Base-by-base conservation (phyloP, 2,113 vertebrate genomes). In the Neogobius melanostomus region DNA sequence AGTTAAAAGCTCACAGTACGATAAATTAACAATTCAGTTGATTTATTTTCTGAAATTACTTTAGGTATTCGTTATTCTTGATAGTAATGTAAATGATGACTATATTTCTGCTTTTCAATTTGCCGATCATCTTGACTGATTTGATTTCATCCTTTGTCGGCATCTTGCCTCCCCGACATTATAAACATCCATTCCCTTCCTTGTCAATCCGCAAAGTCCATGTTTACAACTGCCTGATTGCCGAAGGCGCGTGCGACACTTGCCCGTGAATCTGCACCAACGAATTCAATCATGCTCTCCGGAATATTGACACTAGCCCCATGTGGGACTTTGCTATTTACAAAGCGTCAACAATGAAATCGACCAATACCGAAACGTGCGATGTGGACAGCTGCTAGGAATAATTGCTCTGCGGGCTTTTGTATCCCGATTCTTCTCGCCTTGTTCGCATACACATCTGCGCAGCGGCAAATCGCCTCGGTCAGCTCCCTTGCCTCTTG, bases 281-380 rank as follows among this genome's bases (percentile, higher is more conserved):
- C 73, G 53, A 82, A 80, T 79, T 64, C 68, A 85, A 69, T 79
- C 77, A 77, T 5, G 7, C 60, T 76, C 14, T 56, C 28, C 56
- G 62, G 43, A 77, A 66, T 77, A 74, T 72, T 74, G 72, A 79
- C 64, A 72, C 45, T 66, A 51, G 59, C 62, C 64, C 65, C 9
- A 83, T 44, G 52, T 59, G 63, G 11, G 14, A 53, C 0, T 60
- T 65, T 74, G 74, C 72, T 70, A 74, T 77, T 79, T 79, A 76
- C 79, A 71, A 49, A 82, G 63, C 6, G 21, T 64, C 70, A 80
- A 75, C 68, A 81, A 75, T 77, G 66, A 64, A 80, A 76, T 42
- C 64, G 73, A 80, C 69, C 59, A 50, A 80, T 75, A 72, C 61
- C 53, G 17, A 77, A 64, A 81, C 42, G 16, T 75, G 61, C 73